Evolutionary conservation across 2,888 invertebrate genomes (phyloP), one percentile per base, ranked within the genome.

Genomic region (Drosophila conformis): DNA sequence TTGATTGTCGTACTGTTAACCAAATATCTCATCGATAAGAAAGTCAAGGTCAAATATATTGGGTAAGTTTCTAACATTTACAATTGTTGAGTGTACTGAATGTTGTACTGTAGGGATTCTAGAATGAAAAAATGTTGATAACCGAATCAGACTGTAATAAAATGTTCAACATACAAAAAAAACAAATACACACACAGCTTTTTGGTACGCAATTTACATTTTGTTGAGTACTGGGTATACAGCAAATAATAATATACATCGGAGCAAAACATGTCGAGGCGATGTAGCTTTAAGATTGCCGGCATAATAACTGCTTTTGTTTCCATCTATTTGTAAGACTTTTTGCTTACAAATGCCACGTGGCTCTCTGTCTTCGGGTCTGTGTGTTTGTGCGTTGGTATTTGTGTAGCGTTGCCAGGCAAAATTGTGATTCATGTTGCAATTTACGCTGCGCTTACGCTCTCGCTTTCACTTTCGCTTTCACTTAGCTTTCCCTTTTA

Each of bases 361-460:
- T 52, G 61, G 31, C 31, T 64, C 52, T 46, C 15, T 25, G 15
- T 46, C 46, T 21, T 21, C 21, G 2, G 48, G 11, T 27, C 21
- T 61, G 18, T 38, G 29, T 42, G 35, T 48, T n/a, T 48, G 33
- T 31, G 35, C 7, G 13, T 33, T 35, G 18, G 46, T 25, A 38
- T 18, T 29, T 62, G 38, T 49, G 10, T 35, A 10, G 40, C 29
- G 69, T 78, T 72, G 68, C 66, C 63, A 77, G 36, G 61, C 53
- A 59, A 66, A 81, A 84, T 78, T 89, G 84, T 77, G 75, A 89
- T 87, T 89, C 85, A 85, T 76, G 72, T 82, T 85, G 90, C 85
- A 85, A 87, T 85, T 87, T 82, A 65, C 70, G 69, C 76, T 76
- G 85, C 84, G 79, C 71, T 79, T 89, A 89, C 81, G 60, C 70